Base-by-base conservation (phyloP, 1,140 invertebrate species). In the Drosophila fuyamai region DNA sequence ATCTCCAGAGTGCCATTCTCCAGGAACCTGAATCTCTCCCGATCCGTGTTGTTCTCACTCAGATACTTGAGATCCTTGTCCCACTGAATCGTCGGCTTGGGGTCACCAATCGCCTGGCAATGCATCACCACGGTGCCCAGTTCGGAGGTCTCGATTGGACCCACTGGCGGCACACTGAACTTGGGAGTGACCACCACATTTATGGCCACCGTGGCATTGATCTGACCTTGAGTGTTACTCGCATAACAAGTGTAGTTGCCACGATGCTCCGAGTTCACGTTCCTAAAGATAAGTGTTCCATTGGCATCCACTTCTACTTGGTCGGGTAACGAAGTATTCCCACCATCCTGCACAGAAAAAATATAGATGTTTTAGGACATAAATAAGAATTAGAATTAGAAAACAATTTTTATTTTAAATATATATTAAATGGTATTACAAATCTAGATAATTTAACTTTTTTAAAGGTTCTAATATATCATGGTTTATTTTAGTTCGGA, bases 181-280 rank as follows among this genome's bases (percentile, higher is more conserved):
- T 95, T 95, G 8, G 97, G 97, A 46, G 97, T 96, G 79, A 98
- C 96, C 54, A 98, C 96, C 81, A 98, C 96, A 92, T 97, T 96
- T 50, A 99, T 95, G 48, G 94, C 94, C 59, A 99, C 97, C 0
- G 97, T 97, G 59, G 96, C 95, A 90, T 97, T 97, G 67, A 98
- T 98, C 59, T 94, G 93, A 7, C 96, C 96, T 91, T 98, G 96
- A 4, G 94, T 94, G 86, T 96, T 97, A 10, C 94, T 95, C 0
- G 98, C 98, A 12, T 96, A 93, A 78, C 97, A 97, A 1, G 95
- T 96, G 84, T 97, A 97, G 71, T 94, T 94, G 7, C 97, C 98
- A 65, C 95, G 95, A 93, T 98, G 97, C 12, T 94, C 94, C 10
- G 94, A 93, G 54, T 94, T 93, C 0, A 98, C 97, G 32, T 95